phyloP scores from a whole-genome alignment of 2,888 invertebrate genomes.

The Parthenolecanium corni region DNA sequence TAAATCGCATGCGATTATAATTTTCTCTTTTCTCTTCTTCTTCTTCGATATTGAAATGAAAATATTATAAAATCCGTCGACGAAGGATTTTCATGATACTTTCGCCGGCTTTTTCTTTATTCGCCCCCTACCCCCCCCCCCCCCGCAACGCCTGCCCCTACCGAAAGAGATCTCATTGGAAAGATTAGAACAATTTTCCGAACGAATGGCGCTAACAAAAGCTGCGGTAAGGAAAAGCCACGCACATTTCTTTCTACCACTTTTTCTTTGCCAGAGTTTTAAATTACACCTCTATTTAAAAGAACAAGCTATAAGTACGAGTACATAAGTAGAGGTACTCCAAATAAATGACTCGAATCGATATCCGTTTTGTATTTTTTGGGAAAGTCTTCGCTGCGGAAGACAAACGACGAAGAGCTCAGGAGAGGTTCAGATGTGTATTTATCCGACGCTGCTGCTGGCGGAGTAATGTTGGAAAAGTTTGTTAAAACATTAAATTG shows the following conservation, averaged over 20 bases:
- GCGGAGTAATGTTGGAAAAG: not conserved
- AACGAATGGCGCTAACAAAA: slow-evolving; percentile 11
- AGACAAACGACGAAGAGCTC: slow-evolving; percentile 14
- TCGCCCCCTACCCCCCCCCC: not conserved
- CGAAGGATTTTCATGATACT: not conserved
- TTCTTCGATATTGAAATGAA: too few relatives aligned
- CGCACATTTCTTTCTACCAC: not conserved
- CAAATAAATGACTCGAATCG: slow-evolving; percentile 19
- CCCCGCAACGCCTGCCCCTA: not conserved
- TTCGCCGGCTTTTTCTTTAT: not conserved
- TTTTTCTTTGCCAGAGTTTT: not conserved
- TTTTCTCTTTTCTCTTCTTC: too few relatives aligned
- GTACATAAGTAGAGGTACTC: not conserved
- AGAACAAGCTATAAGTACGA: too few relatives aligned
- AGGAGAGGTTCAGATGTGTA: not conserved
- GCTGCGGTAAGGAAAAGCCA: not conserved
- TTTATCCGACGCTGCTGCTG: not conserved
- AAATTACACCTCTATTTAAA: not conserved
- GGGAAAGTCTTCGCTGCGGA: too few relatives aligned
- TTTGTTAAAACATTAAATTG: slow-evolving; percentile 10
- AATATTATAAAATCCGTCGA: too few relatives aligned
- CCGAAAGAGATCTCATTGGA: slow-evolving; percentile 5
- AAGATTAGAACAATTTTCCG: slow-evolving; percentile 17
- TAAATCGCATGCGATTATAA: too few relatives aligned
- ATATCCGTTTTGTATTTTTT: slow-evolving; percentile 16